Conservation (phyloP, 2,113 vertebrate genomes). For the Ginglymostoma cirratum region DNA sequence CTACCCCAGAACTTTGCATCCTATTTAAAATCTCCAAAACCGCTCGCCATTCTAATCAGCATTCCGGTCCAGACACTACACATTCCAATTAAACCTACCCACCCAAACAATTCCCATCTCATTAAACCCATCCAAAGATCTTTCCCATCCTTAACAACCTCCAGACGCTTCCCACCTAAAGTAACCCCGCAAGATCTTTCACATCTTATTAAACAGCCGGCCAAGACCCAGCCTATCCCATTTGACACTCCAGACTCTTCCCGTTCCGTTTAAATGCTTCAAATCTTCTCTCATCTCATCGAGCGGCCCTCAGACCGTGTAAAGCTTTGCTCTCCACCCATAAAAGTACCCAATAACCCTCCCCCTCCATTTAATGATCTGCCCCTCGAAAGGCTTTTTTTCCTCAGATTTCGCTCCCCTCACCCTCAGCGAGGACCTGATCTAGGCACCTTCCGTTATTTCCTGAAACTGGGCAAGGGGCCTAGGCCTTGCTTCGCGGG, state of each 20-base stretch:
- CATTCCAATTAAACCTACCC: not conserved
- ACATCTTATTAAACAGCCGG: too few relatives aligned
- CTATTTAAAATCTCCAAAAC: too few relatives aligned
- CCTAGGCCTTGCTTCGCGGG: not conserved
- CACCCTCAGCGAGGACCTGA: slow-evolving; percentile 47
- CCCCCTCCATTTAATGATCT: not conserved
- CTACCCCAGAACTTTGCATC: too few relatives aligned
- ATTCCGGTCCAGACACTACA: not conserved
- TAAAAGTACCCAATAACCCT: not conserved
- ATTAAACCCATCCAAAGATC: slow-evolving; percentile 49
- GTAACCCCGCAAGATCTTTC: not conserved
- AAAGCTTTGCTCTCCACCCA: not conserved
- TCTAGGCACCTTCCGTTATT: not conserved
- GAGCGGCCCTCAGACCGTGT: not conserved
- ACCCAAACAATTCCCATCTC: slow-evolving; percentile 35
- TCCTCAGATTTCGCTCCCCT: slow-evolving; percentile 36
- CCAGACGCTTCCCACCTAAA: slow-evolving; percentile 45
- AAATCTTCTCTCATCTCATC: not conserved
- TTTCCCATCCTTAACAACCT: slow-evolving; percentile 49
- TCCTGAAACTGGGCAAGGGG: not conserved
- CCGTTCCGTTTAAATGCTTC: too few relatives aligned
- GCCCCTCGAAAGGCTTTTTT: not conserved
- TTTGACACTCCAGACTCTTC: not conserved
- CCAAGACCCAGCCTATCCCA: too few relatives aligned
- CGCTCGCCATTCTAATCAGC: too few relatives aligned